Evolutionary conservation across 2,113 vertebrate genomes (phyloP).

Genomic region (Electrona antarctica): DNA sequence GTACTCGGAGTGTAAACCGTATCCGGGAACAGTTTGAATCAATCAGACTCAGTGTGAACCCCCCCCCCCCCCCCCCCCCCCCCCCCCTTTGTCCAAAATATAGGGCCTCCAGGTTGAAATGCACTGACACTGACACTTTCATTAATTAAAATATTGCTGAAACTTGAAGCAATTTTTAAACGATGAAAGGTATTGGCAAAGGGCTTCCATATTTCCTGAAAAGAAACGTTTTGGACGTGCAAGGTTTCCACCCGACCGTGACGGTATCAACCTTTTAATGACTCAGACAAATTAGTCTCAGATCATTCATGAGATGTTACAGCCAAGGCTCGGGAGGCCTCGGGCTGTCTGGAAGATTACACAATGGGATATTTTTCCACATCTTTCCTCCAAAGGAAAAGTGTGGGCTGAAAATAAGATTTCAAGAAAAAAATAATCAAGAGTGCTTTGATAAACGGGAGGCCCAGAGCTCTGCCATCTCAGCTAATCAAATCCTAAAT

Average conservation of each 20-base stretch:
- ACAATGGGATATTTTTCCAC: background rate
- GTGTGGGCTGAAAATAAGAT: background rate
- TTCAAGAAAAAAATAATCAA: too few relatives aligned
- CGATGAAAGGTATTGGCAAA: slow-evolving; percentile 20
- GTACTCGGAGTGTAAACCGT: too few relatives aligned
- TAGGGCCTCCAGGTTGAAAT: too few relatives aligned
- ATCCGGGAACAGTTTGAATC: too few relatives aligned
- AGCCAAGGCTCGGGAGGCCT: background rate
- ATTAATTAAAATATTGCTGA: too few relatives aligned
- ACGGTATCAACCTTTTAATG: background rate
- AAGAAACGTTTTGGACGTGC: too few relatives aligned
- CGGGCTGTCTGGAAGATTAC: background rate
- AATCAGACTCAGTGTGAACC: too few relatives aligned
- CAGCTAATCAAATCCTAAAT: slow-evolving; percentile 54
- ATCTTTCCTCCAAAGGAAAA: background rate
- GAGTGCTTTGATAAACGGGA: background rate
- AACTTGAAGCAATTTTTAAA: slow-evolving; percentile 20
- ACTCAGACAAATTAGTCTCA: background rate
- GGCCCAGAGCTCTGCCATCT: slow-evolving; percentile 19
- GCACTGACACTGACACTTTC: too few relatives aligned
- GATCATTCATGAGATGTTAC: background rate
- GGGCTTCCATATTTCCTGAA: too few relatives aligned
- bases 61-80: too few relatives aligned
- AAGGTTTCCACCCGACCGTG: background rate
- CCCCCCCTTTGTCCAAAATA: too few relatives aligned